Base-by-base conservation (phyloP, 2,888 invertebrate species). In the Drosophila subsilvestris region DNA sequence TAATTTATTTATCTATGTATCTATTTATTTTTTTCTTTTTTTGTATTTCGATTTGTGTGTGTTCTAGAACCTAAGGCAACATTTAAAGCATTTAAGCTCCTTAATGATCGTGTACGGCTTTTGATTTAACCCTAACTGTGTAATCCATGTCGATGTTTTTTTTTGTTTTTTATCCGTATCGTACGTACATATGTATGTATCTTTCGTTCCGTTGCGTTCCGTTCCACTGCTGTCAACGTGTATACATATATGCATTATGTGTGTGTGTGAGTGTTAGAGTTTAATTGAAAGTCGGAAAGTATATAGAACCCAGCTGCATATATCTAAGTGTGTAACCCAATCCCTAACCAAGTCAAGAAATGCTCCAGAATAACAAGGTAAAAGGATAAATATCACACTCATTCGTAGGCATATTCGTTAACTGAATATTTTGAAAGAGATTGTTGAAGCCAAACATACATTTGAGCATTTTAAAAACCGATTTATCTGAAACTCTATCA, bases 361-460 rank as follows among this genome's bases (percentile, higher is more conserved):
- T 53, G 66, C 63, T 56, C 68, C 71, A 63, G 60, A 55, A 45
- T 63, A 65, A 58, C 37, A 22, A 49, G 22, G 27, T 29, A 14
- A 49, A 53, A 44, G 48, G 22, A 63, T 29, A 9, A 55, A 48
- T 50, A 37, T 37, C 37, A 42, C 57, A 43, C 29, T 37, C 45
- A 65, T 53, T 63, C 22, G 25, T 49, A 27, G 66, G 70, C 66
- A 58, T 68, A 74, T 73, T 69, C 74, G 62, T 74, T 88, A 88
- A 84, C 78, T 88, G 89, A 86, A 88, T 84, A 84, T 75, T 70
- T 75, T 72, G 69, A 63, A 75, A 81, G 50, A 63, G 63, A 86
- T 54, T 61, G 66, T 56, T 74, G 48, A 55, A 45, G 45, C 37
- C 43, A 22, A 25, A 25, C 22, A 6, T 22, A 74, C 14, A 45